A percentile compares a stretch with the other conserved stretches of the same genome.
Conservation (phyloP, 1,140 invertebrate species). For the Drosophila subpulchrella region DNA sequence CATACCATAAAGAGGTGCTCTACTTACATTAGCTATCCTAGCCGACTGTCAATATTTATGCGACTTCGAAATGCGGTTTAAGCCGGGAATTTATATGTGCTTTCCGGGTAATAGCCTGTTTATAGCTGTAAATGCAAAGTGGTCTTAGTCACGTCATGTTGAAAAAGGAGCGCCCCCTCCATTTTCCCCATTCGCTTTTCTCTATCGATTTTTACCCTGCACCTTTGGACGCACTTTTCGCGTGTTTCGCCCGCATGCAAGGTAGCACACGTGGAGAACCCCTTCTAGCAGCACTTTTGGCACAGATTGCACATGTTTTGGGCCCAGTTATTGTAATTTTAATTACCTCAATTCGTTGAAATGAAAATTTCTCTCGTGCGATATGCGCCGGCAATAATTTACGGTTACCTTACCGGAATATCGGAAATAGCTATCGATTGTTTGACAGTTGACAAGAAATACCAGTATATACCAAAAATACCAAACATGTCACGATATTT, state of each 20-base stretch:
- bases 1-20: constrained; percentile 15
- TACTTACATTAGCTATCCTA: constrained; percentile 62
- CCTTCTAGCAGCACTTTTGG: not conserved
- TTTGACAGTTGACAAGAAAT: not conserved
- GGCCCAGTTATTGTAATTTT: constrained; percentile 34
- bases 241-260: constrained; percentile 40
- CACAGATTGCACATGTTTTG: constrained; percentile 5
- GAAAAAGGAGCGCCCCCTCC: constrained; percentile 37
- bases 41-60: constrained; percentile 37
- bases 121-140: constrained; percentile 75
- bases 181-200: constrained; percentile 18
- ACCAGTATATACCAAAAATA: not conserved
- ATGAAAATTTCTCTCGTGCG: constrained; percentile 39
- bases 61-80: constrained; percentile 24
- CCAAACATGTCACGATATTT: too few species aligned
- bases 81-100: constrained; percentile 69
- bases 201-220: constrained; percentile 64
- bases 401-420: not conserved
- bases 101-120: constrained; percentile 69
- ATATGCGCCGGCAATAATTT: constrained; percentile 48
- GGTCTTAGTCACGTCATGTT: constrained; percentile 77
- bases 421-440: not conserved
- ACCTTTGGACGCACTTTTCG: constrained; percentile 59
- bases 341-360: constrained; percentile 55
- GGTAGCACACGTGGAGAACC: constrained; percentile 4